Evolutionary conservation across 2,888 invertebrate species (phyloP), one percentile per base, ranked within the genome.

Genomic region (Orthosia incerta): DNA sequence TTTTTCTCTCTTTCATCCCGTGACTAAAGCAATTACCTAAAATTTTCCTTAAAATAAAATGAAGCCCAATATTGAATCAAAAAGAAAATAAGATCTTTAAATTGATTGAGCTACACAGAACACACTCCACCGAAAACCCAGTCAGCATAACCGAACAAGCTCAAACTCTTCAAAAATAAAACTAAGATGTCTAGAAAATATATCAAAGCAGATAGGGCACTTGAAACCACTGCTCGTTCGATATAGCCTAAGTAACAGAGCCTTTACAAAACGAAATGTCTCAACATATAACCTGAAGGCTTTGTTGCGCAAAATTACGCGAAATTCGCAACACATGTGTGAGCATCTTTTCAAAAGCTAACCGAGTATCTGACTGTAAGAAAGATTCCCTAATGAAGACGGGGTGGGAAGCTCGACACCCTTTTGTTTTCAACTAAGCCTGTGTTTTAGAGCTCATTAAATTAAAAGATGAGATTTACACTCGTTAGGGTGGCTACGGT

Each of bases 361-460:
- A 85, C 86, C 78, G 72, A 76, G 74, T 59, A 73, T 83, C 71
- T 69, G 77, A 64, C 62, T 74, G 83, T 82, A 83, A 85, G 87
- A 87, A 88, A 89, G 85, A 86, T 86, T 88, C 76, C 45, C 72
- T 93, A 94, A 93, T 93, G 93, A 93, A 94, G 94, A 92, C 89
- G 87, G 87, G 86, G 83, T 84, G 88, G 89, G 87, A 86, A 88
- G 88, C 85, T 89, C 90, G 90, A 89, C 92, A 89, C 88, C 91
- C 94, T 92, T 94, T 95, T 95, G 94, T 95, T 93, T 91, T 87
- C 87, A 85, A 88, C 88, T 84, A 88, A 88, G 92, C 88, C 94
- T 95, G 95, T 93, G 91, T 94, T 95, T 94, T 93, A 94, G 93
- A 92, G 93, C 94, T 94, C 95, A 94, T 95, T 95, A 94, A 93